Evolutionary conservation across 2,797 vertebrate species (phyloP).

Genomic region (Iguana delicatissima): DNA sequence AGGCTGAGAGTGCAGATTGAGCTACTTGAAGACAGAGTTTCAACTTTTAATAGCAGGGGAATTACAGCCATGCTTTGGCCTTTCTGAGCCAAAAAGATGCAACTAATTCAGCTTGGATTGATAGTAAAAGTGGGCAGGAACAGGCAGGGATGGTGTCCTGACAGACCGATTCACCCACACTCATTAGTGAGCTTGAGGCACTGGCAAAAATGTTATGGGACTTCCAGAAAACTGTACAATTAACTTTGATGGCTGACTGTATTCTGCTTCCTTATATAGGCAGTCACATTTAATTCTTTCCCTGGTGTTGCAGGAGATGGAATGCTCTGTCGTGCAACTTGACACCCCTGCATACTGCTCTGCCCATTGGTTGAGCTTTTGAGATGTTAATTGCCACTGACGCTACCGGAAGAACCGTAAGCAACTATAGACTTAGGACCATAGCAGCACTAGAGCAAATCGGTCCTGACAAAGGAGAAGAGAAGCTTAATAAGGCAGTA

Average conservation of each 20-base stretch:
- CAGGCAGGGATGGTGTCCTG: not conserved
- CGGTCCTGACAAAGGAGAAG: not conserved
- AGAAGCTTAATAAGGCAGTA: not conserved
- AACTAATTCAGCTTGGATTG: not conserved
- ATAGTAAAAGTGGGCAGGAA: conserved; percentile 2
- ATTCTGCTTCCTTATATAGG: not conserved
- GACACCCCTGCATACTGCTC: not conserved
- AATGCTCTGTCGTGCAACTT: fast-evolving
- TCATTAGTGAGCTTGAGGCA: not conserved
- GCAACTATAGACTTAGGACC: not conserved
- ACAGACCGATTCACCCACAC: conserved; percentile 14
- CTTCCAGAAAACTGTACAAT: not conserved
- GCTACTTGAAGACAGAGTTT: not conserved
- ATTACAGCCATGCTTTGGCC: not conserved
- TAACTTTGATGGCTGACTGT: not conserved
- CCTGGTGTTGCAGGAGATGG: fast-evolving
- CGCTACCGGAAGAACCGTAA: conserved; percentile 1
- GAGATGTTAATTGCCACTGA: conserved; percentile 41
- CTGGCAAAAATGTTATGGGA: conserved; percentile 9
- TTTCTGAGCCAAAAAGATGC: not conserved
- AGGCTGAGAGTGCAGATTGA: not conserved
- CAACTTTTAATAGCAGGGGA: not conserved
- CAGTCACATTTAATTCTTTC: not conserved
- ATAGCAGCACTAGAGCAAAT: not conserved
- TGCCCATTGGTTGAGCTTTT: not conserved